These are phyloP conservation scores for Lasioglossum zephyrum DNA, from an alignment of 2,888 invertebrate species.

Conservation along the genomic window DNA sequence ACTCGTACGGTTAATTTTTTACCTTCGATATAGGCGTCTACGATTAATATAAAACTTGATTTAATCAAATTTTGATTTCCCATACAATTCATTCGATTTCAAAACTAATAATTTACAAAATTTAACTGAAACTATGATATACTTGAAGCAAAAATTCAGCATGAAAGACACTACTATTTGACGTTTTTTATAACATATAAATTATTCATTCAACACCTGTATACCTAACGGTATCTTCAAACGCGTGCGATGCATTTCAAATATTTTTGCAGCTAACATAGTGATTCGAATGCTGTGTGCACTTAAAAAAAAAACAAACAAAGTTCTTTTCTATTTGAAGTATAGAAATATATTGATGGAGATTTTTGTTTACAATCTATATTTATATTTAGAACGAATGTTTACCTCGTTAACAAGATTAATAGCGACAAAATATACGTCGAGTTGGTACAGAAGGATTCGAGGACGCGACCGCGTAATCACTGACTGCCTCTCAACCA, in stretches of 20 bases:
- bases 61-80: neutral
- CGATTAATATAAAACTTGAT: neutral
- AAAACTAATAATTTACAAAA: neutral
- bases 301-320: neutral
- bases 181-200: neutral
- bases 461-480: slow-evolving; percentile 60
- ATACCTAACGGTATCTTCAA: slow-evolving; percentile 52
- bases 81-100: neutral
- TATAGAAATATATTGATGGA: neutral
- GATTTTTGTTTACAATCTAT: neutral
- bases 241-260: slow-evolving; percentile 15
- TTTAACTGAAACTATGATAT: neutral
- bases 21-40: neutral
- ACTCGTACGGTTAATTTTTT: neutral
- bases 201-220: slow-evolving; percentile 1
- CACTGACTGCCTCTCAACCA: slow-evolving; percentile 50
- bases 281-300: neutral
- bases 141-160: neutral
- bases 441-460: slow-evolving; percentile 41
- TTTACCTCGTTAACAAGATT: slow-evolving; percentile 48
- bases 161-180: neutral
- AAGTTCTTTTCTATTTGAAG: neutral
- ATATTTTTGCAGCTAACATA: slow-evolving; percentile 9
- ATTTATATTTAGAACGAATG: neutral
- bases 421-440: slow-evolving; percentile 12